Conservation (phyloP, 2,888 invertebrate genomes). For the Ophion ellenae region DNA sequence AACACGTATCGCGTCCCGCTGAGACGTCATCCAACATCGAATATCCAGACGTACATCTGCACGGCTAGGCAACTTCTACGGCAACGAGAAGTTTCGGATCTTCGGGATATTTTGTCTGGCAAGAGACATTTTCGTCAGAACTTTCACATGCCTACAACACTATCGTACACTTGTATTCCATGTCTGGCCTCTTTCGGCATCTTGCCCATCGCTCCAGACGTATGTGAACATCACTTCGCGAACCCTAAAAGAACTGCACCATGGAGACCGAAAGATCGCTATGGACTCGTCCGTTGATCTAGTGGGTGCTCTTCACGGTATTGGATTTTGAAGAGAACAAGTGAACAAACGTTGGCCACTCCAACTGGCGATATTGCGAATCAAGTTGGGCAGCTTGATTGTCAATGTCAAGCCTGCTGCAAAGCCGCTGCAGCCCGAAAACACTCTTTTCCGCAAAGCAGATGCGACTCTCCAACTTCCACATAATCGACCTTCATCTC, state of each 20-base stretch:
- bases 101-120: not conserved
- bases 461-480: too few relatives aligned
- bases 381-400: too few relatives aligned
- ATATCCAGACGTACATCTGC: slow-evolving; percentile 13
- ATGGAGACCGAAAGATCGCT: not conserved
- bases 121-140: slow-evolving; percentile 1
- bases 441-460: too few relatives aligned
- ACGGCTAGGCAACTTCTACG: not conserved
- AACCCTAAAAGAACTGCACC: not conserved
- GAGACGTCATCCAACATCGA: slow-evolving; percentile 35
- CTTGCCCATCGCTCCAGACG: not conserved
- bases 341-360: not conserved
- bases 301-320: not conserved
- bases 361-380: too few relatives aligned
- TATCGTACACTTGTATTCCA: not conserved
- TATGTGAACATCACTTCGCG: not conserved
- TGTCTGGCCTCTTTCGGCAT: not conserved
- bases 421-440: too few relatives aligned
- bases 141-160: not conserved
- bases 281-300: not conserved
- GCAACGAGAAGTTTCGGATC: not conserved
- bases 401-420: too few relatives aligned
- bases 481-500: too few relatives aligned
- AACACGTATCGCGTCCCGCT: slow-evolving; percentile 37
- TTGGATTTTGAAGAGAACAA: not conserved